Base-by-base conservation (phyloP, 2,113 vertebrate genomes). In the Leucosticte australis region DNA sequence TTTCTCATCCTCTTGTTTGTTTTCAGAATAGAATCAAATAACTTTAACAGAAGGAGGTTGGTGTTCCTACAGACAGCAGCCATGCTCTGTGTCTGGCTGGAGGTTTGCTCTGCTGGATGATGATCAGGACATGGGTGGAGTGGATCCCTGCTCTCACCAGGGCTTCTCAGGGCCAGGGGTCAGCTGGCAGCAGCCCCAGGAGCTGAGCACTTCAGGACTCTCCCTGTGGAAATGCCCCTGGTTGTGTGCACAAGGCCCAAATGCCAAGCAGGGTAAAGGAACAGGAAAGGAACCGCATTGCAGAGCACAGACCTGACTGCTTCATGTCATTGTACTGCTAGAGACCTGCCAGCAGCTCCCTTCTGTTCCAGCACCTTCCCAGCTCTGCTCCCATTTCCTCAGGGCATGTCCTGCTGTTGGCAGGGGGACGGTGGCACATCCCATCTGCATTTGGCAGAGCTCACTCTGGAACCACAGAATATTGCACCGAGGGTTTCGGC, bases 71-170 rank as follows among this genome's bases (percentile, higher is more conserved):
- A 41, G 62, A 56, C 55, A 33, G 31, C 37, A 81, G 14, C 63
- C 2, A 0, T 33, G 35, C 15, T 83, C 18, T 0, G 0, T 71
- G 56, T 21, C 56, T 9, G 4, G 30, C 53, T 69, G 76, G 20
- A 15, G 59, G 26, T 63, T 63, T 59, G 39, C 42, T 62, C 24
- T 62, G 57, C 53, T 19, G 10, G 47, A 19, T 1, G 15, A 27
- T 0, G 2, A 21, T 69, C 42, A 77, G 63, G 39, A 46, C 0
- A 1, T 11, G 41, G 24, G 31, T 53, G 75, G 47, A 74, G 52
- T 8, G n/a, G 18, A 69, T 35, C 16, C 15, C 20, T 3, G 5
- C 37, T 87, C 20, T 39, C 0, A 0, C 37, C 19, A 35, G n/a
- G 63, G n/a, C 21, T 80, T 22, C 50, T 41, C 26, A 2, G 2